phyloP scores from a whole-genome alignment of 2,113 vertebrate species.

The Pavo muticus region DNA sequence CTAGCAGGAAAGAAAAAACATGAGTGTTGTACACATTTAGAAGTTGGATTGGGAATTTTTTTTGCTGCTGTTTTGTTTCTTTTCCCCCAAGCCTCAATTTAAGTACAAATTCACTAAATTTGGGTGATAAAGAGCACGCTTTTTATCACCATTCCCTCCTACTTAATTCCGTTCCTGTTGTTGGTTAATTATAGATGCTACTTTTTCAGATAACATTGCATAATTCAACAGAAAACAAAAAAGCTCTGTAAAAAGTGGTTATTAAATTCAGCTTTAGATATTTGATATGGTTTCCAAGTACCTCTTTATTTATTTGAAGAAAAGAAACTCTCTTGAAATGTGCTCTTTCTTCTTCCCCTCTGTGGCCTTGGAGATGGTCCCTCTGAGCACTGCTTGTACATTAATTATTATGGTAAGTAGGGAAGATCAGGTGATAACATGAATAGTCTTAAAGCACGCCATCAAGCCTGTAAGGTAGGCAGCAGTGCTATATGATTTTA shows the following conservation, averaged over 20 bases:
- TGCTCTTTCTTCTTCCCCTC: constrained; percentile 55
- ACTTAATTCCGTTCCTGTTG: constrained; percentile 21
- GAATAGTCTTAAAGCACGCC: constrained; percentile 34
- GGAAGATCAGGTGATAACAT: constrained; percentile 67
- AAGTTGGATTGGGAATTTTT: neutral
- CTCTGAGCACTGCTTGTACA: constrained; percentile 55
- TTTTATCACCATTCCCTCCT: constrained; percentile 28
- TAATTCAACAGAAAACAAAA: constrained; percentile 74
- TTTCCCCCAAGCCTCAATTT: neutral
- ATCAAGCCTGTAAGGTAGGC: constrained; percentile 19
- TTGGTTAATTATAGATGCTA: constrained; percentile 55
- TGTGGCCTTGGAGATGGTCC: constrained; percentile 55
- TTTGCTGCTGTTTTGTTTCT: neutral
- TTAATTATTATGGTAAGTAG: constrained; percentile 70
- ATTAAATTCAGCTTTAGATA: constrained; percentile 76
- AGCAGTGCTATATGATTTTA: neutral
- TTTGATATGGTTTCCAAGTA: constrained; percentile 72
- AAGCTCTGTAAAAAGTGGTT: constrained; percentile 67
- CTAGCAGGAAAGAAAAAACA: neutral
- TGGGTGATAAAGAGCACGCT: neutral
- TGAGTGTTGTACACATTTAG: neutral
- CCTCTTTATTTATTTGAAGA: constrained; percentile 72
- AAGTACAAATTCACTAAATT: constrained; percentile 12
- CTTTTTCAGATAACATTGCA: constrained; percentile 52
- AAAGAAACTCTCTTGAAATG: constrained; percentile 64